Evolutionary conservation across 1,140 invertebrate species (phyloP).

Genomic region (Zaprionus camerounensis): DNA sequence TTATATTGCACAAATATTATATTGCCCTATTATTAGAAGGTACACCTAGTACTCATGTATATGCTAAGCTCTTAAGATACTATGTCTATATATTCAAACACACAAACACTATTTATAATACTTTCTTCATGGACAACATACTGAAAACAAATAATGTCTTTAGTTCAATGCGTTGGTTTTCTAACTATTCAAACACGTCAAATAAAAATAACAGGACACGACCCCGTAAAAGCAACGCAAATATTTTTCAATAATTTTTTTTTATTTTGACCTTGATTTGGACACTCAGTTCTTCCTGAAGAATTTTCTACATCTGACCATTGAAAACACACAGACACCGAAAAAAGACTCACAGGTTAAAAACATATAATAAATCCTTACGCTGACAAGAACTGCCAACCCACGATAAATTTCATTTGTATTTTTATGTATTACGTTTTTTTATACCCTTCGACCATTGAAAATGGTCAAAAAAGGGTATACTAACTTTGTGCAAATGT

Average conservation of each 20-base stretch:
- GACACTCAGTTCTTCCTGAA: conserved; percentile 43
- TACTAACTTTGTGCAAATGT: too few relatives aligned
- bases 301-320: conserved; percentile 69
- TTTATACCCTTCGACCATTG: too few relatives aligned
- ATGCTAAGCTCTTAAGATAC: conserved; percentile 49
- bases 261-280: background rate
- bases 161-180: conserved; percentile 64
- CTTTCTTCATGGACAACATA: conserved; percentile 49
- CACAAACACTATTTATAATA: conserved; percentile 28
- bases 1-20: conserved; percentile 62
- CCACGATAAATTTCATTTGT: conserved; percentile 34
- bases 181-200: conserved; percentile 55
- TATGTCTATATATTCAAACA: conserved; percentile 40
- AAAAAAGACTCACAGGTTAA: conserved; percentile 65
- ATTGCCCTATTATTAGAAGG: conserved; percentile 62
- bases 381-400: conserved; percentile 62
- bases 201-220: conserved; percentile 32
- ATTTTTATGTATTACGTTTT: conserved; percentile 43
- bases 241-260: conserved; percentile 25
- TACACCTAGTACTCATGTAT: conserved; percentile 60
- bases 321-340: conserved; percentile 31
- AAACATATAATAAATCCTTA: conserved; percentile 1
- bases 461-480: too few relatives aligned
- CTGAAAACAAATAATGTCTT: conserved; percentile 61
- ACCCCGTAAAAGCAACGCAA: conserved; percentile 42